Conservation (phyloP, 2,113 vertebrate species). For the Cinclus mexicanus region DNA sequence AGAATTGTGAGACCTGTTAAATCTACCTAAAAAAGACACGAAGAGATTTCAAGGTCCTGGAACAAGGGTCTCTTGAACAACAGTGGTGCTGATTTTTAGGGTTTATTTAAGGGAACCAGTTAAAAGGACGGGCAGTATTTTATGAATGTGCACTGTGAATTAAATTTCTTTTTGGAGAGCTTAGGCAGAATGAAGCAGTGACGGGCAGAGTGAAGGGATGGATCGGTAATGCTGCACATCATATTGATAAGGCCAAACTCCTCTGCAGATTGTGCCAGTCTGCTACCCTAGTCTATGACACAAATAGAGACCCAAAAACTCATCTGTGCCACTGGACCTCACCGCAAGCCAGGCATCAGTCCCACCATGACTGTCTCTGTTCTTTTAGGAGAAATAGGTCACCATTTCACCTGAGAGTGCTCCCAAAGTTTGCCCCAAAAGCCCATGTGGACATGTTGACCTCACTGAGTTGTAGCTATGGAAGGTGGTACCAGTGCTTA, state of each 20-base stretch:
- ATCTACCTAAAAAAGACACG: neutral
- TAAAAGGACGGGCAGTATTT: neutral
- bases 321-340: neutral
- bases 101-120: neutral
- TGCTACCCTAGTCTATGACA: neutral
- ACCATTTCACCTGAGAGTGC: neutral
- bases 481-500: neutral
- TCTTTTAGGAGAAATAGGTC: neutral
- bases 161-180: neutral
- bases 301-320: neutral
- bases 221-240: accelerated
- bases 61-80: neutral
- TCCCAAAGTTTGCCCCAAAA: neutral
- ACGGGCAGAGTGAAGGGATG: neutral
- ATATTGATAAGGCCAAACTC: neutral
- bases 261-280: neutral
- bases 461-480: neutral
- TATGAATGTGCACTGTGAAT: neutral
- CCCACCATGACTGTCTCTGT: neutral
- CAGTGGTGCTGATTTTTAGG: accelerated
- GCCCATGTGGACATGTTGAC: neutral
- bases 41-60: neutral
- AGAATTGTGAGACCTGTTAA: neutral
- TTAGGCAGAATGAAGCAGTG: neutral
- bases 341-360: neutral